Evolutionary conservation across 2,113 vertebrate species (phyloP), one percentile per base, ranked within the genome.

Genomic region (Agapornis roseicollis): DNA sequence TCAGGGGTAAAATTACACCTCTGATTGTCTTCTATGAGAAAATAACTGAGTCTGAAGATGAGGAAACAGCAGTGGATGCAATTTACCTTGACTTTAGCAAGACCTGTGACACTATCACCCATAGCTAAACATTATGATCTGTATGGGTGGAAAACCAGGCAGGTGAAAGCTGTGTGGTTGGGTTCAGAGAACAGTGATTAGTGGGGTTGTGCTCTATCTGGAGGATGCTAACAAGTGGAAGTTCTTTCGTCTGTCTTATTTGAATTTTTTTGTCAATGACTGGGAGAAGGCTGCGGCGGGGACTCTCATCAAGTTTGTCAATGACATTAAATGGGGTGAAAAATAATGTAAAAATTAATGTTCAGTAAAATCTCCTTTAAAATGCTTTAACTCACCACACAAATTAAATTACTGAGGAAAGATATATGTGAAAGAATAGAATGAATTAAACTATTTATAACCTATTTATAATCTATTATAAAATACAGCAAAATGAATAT

Each of bases 281-380:
- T 8, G 4, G 28, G 20, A 85, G 8, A 79, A 52, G 17, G 22
- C 25, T 77, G 10, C 39, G 15, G 10, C 41, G 15, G 25, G 10
- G 35, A 49, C 28, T 69, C 6, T 53, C 29, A 64, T 13, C 27
- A 18, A 44, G 10, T 44, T 90, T 55, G 25, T 65, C 63, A 31
- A 15, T 41, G 24, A 41, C 37, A 76, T 1, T 5, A 65, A 77
- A 53, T 0, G 23, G 10, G 20, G 44, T 60, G 28, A 31, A 92
- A 89, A 96, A 85, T 31, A 80, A 76, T 65, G 10, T 53, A 42
- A 88, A 93, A 96, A 65, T 41, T 53, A 74, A 56, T 92, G 58
- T 12, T 55, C 44, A 46, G 16, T 82, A 68, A 90, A 87, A 41
- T 2, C 10, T 60, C 11, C 18, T 87, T 91, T 88, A 72, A 93